phyloP scores from a whole-genome alignment of 2,888 invertebrate species.

The Xylota segnis region DNA sequence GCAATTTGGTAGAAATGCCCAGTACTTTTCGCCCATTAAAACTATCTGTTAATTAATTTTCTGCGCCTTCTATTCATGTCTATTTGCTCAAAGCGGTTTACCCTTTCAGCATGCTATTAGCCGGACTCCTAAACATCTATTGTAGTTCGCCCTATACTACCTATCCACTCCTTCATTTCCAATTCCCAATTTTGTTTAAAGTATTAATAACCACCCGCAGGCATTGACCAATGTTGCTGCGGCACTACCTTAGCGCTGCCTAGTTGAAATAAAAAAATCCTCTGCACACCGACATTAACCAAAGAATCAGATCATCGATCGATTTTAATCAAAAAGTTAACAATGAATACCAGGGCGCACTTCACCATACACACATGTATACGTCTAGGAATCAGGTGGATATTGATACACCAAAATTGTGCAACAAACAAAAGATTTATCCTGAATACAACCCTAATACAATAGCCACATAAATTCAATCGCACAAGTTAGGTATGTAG shows the following conservation, averaged over 20 bases:
- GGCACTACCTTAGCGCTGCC: conserved; percentile 19
- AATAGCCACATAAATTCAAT: conserved; percentile 34
- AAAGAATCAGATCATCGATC: conserved; percentile 46
- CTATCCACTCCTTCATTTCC: not conserved
- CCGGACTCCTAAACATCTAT: conserved; percentile 17
- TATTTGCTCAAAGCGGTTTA: conserved; percentile 43
- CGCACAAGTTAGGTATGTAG: conserved; percentile 4
- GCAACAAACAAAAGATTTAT: conserved; percentile 20
- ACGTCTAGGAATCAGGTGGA: conserved; percentile 38
- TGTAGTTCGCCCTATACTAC: conserved; percentile 1
- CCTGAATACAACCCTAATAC: conserved; percentile 25
- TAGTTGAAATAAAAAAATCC: conserved; percentile 8
- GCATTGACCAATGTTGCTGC: conserved; percentile 6
- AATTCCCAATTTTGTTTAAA: conserved; percentile 30
- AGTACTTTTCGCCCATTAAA: conserved; percentile 13
- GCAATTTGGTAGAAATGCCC: not conserved
- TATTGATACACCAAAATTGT: not conserved
- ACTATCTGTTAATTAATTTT: conserved; percentile 33
- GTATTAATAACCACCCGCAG: conserved; percentile 28
- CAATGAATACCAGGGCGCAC: conserved; percentile 21
- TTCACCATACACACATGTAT: not conserved
- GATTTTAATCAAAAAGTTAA: conserved; percentile 25
- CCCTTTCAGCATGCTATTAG: conserved; percentile 48
- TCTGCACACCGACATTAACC: conserved; percentile 7
- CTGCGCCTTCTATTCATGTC: not conserved